A percentile compares a stretch with the other conserved stretches of the same genome.
Conservation (phyloP, 1,140 invertebrate genomes). For the Tachypleus tridentatus region DNA sequence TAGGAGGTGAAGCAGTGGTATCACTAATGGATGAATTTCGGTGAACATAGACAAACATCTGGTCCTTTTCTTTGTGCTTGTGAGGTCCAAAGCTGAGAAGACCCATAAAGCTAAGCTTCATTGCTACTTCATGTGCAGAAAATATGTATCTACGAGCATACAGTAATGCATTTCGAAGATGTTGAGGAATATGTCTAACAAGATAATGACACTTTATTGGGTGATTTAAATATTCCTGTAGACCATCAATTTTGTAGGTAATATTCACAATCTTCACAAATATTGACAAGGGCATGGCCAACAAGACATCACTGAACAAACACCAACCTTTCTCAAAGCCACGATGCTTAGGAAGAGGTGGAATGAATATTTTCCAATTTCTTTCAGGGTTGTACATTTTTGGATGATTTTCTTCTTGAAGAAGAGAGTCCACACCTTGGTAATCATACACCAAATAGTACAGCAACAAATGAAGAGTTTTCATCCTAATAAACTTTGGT, state of each 20-base stretch:
- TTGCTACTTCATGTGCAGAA: conserved; percentile 44
- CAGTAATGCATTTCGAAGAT: conserved; percentile 40
- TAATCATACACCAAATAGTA: conserved; percentile 52
- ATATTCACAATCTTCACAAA: conserved; percentile 55
- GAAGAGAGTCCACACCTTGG: conserved; percentile 27
- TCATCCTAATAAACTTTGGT: conserved; percentile 56
- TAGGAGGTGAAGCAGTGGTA: conserved; percentile 47
- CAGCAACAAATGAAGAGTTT: conserved; percentile 51
- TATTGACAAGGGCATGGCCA: conserved; percentile 55
- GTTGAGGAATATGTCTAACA: conserved; percentile 39
- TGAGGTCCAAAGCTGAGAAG: conserved; percentile 56
- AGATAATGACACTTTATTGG: conserved; percentile 52
- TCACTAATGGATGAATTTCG: conserved; percentile 46
- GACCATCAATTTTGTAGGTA: conserved; percentile 42
- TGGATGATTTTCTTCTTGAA: conserved; percentile 27
- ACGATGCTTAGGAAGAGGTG: conserved; percentile 47
- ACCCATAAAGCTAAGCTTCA: conserved; percentile 49
- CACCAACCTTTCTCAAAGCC: conserved; percentile 55
- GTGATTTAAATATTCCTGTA: conserved; percentile 49
- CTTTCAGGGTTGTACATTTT: conserved; percentile 33
- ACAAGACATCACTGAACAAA: conserved; percentile 55
- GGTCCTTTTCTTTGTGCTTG: conserved; percentile 53
- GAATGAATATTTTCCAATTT: conserved; percentile 60
- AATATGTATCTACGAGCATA: conserved; percentile 49
- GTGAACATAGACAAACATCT: conserved; percentile 57